phyloP scores from a whole-genome alignment of 2,113 vertebrate genomes.

The Scomber colias region DNA sequence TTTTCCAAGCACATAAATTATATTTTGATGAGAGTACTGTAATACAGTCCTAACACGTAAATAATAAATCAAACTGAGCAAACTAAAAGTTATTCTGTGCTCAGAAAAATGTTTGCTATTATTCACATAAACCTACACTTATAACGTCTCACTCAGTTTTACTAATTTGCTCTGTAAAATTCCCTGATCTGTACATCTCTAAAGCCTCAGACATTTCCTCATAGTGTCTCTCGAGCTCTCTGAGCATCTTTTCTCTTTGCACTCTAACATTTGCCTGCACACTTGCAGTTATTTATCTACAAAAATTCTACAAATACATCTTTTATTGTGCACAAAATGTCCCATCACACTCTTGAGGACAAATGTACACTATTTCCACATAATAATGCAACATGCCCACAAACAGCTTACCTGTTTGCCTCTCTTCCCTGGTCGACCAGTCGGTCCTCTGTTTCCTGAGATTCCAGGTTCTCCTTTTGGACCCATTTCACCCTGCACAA shows the following conservation, averaged over 20 bases:
- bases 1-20: too few species aligned
- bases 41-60: too few species aligned
- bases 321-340: background rate
- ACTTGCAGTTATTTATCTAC: background rate
- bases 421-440: slow-evolving; percentile 95
- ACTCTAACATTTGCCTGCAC: background rate
- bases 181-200: too few species aligned
- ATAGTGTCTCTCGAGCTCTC: background rate
- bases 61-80: too few species aligned
- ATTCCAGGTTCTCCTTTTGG: slow-evolving; percentile 94
- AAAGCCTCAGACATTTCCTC: too few species aligned
- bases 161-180: too few species aligned
- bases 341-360: background rate
- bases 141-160: too few species aligned
- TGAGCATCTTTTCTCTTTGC: background rate
- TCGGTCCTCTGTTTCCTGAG: slow-evolving; percentile 94
- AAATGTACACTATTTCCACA: background rate
- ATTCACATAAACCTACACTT: too few species aligned
- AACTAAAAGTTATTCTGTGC: too few species aligned
- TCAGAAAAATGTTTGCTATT: too few species aligned
- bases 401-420: slow-evolving; percentile 91
- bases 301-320: too few species aligned
- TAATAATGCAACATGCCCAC: background rate
- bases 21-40: too few species aligned
- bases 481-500: slow-evolving; percentile 95